A percentile compares a stretch with the other conserved stretches of the same genome.
These are phyloP conservation scores for Plumapathes pennacea DNA, from an alignment of 92 coral and sea anemone species.

Conservation along the genomic window DNA sequence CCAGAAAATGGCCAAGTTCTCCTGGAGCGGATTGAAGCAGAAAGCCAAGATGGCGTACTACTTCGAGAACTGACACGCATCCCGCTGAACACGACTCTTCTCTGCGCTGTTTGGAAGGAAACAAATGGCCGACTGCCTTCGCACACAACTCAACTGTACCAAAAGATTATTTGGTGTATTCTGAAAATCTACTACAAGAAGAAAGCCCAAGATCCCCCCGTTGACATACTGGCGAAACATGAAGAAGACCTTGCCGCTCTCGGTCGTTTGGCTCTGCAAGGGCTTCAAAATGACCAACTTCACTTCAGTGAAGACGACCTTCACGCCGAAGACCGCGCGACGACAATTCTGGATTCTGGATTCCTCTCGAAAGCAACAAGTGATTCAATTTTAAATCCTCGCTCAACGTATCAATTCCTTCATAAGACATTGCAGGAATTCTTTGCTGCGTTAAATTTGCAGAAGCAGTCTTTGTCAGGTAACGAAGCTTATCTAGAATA, in stretches of 20 bases:
- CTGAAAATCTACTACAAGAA: slow-evolving; percentile 15
- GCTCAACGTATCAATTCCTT: slow-evolving; percentile 5
- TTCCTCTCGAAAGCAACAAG: slow-evolving; percentile 23
- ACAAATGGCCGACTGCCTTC: slow-evolving; percentile 13
- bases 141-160: slow-evolving; percentile 21
- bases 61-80: slow-evolving; percentile 11
- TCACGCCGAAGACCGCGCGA: background rate
- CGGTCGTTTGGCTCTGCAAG: slow-evolving; percentile 15
- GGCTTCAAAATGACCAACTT: background rate
- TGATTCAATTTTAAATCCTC: slow-evolving; percentile 11
- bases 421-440: slow-evolving; percentile 38
- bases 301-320: slow-evolving; percentile 10
- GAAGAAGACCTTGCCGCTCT: background rate
- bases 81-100: slow-evolving; percentile 36
- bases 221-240: slow-evolving; percentile 1
- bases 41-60: no score
- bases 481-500: no score
- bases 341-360: background rate
- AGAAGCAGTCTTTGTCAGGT: no score
- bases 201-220: background rate
- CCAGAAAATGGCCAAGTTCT: background rate
- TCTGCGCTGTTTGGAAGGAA: slow-evolving; percentile 32
- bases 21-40: background rate
- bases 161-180: slow-evolving; percentile 14
- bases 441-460: slow-evolving; percentile 37